Percentiles rank a stretch among this genome's conserved stretches.
phyloP scores from a whole-genome alignment of 2,888 invertebrate species.

The Phymatocera aterrima region DNA sequence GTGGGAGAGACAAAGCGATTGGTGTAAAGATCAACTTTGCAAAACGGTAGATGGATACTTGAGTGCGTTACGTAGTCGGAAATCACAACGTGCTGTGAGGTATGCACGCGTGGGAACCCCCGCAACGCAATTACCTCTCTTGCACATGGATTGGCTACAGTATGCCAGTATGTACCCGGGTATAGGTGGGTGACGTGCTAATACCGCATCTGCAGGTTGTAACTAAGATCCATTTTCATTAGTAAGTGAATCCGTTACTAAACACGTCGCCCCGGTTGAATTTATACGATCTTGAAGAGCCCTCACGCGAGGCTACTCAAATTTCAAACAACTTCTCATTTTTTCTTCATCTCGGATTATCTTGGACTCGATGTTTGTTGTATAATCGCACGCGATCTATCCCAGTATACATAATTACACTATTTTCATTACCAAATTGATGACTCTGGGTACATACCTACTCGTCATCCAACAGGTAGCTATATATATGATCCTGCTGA shows the following conservation, averaged over 20 bases:
- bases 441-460: not conserved
- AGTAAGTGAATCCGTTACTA: constrained; percentile 38
- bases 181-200: constrained; percentile 1
- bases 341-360: not conserved
- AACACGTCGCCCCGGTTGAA: constrained; percentile 17
- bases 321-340: constrained; percentile 26
- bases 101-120: constrained; percentile 43
- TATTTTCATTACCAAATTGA: constrained; percentile 9
- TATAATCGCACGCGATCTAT: constrained; percentile 31
- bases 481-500: not conserved
- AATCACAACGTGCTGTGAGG: constrained; percentile 30
- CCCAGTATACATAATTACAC: not conserved
- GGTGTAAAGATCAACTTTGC: constrained; percentile 9
- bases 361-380: not conserved
- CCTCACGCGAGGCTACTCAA: constrained; percentile 31
- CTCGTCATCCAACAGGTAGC: not conserved
- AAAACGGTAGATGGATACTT: constrained; percentile 34
- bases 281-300: constrained; percentile 30
- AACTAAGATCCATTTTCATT: constrained; percentile 31
- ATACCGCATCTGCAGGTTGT: constrained; percentile 34
- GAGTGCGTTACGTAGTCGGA: constrained; percentile 36
- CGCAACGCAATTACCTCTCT: constrained; percentile 41
- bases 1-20: not conserved
- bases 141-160: constrained; percentile 16
- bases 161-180: too few relatives aligned